phyloP scores from a whole-genome alignment of 2,888 invertebrate genomes.

The Tetragonisca angustula region DNA sequence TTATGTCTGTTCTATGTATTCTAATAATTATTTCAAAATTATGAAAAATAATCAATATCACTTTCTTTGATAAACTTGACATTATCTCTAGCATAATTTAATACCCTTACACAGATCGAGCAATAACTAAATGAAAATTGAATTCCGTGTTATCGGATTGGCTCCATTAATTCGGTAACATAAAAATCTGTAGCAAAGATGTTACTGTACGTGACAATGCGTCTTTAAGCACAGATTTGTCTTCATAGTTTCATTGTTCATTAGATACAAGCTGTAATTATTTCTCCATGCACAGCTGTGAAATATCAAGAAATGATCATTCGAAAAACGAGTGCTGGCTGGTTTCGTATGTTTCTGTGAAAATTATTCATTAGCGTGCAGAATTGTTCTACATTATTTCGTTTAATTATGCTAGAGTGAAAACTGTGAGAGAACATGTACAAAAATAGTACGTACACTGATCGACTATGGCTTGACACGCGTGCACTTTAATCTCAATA shows the following conservation, averaged over 20 bases:
- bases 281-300: constrained; percentile 19
- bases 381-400: neutral
- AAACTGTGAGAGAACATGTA: constrained; percentile 22
- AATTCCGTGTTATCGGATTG: neutral
- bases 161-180: constrained; percentile 18
- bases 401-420: constrained; percentile 22
- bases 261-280: constrained; percentile 43
- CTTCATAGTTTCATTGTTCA: constrained; percentile 7
- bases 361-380: constrained; percentile 19
- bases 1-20: neutral
- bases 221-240: constrained; percentile 2
- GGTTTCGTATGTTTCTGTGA: constrained; percentile 9
- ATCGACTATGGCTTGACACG: constrained; percentile 1
- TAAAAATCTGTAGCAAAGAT: constrained; percentile 14
- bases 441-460: neutral
- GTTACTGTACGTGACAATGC: neutral
- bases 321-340: neutral
- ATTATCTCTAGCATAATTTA: neutral
- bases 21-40: too few species aligned
- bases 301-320: neutral
- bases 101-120: neutral
- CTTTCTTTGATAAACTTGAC: neutral
- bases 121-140: constrained; percentile 8
- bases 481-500: neutral
- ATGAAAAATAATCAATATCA: neutral